phyloP scores from a whole-genome alignment of 2,888 invertebrate genomes.

The Alloplasta piceator region DNA sequence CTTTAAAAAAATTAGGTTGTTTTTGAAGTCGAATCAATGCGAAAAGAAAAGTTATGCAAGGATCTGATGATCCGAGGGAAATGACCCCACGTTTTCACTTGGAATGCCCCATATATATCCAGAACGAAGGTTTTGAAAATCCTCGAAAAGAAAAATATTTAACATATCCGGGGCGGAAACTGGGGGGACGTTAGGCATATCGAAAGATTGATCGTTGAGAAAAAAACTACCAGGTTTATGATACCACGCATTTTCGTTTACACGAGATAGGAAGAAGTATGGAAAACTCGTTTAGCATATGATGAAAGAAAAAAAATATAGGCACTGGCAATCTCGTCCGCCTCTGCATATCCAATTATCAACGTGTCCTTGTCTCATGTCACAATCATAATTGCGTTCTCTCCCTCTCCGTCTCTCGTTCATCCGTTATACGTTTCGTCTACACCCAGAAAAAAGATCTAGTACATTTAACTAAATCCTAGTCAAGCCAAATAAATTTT shows the following conservation, averaged over 20 bases:
- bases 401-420: neutral
- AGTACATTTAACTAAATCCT: too few species aligned
- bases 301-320: conserved; percentile 33
- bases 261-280: conserved; percentile 1
- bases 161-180: conserved; percentile 48
- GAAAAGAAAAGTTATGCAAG: too few species aligned
- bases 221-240: conserved; percentile 31
- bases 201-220: conserved; percentile 33
- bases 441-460: too few species aligned
- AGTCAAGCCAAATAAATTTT: too few species aligned
- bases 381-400: conserved; percentile 59
- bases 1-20: too few species aligned
- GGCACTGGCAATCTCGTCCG: conserved; percentile 52
- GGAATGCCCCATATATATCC: too few species aligned
- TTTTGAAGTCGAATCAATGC: too few species aligned
- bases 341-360: conserved; percentile 65
- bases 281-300: conserved; percentile 19
- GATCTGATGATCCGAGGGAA: too few species aligned
- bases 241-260: conserved; percentile 42
- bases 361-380: conserved; percentile 62
- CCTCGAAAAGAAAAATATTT: conserved; percentile 25
- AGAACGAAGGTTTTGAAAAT: conserved; percentile 1
- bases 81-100: too few species aligned
- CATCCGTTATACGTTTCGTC: conserved; percentile 18
- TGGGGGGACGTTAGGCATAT: neutral